Conservation (phyloP, 2,797 vertebrate genomes). For the Bradypodion pumilum region DNA sequence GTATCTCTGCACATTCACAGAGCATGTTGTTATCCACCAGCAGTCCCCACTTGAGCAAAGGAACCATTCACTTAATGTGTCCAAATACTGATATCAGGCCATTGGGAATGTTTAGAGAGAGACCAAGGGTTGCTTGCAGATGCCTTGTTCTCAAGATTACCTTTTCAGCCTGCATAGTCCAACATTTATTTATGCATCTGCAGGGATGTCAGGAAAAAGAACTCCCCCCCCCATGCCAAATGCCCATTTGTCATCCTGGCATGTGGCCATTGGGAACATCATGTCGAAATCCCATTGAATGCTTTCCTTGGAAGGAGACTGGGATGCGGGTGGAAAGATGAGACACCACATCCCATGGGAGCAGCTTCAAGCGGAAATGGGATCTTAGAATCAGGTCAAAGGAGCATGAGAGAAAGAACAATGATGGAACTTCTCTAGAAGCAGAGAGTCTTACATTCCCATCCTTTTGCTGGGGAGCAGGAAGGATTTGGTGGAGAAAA, state of each 20-base stretch:
- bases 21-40: no score
- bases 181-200: not conserved
- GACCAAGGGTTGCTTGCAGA: not conserved
- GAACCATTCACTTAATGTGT: not conserved
- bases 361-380: constrained; percentile 9
- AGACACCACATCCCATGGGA: not conserved
- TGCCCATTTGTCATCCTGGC: constrained; percentile 1
- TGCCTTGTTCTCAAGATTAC: not conserved
- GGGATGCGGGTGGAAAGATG: not conserved
- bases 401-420: constrained; percentile 27
- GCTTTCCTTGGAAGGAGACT: not conserved
- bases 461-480: not conserved
- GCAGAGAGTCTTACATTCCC: not conserved
- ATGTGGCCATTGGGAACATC: not conserved
- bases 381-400: constrained; percentile 21
- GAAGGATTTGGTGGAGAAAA: constrained; percentile 14
- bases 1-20: no score
- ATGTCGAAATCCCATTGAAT: not conserved
- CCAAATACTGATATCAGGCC: not conserved
- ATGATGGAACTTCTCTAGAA: not conserved
- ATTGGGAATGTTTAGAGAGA: not conserved
- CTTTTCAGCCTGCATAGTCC: not conserved
- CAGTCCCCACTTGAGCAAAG: no score
- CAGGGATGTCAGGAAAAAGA: not conserved
- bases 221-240: no score